Percentiles rank a stretch among this genome's conserved stretches.
Conservation (phyloP, 2,113 vertebrate species). For the Sorex araneus region DNA sequence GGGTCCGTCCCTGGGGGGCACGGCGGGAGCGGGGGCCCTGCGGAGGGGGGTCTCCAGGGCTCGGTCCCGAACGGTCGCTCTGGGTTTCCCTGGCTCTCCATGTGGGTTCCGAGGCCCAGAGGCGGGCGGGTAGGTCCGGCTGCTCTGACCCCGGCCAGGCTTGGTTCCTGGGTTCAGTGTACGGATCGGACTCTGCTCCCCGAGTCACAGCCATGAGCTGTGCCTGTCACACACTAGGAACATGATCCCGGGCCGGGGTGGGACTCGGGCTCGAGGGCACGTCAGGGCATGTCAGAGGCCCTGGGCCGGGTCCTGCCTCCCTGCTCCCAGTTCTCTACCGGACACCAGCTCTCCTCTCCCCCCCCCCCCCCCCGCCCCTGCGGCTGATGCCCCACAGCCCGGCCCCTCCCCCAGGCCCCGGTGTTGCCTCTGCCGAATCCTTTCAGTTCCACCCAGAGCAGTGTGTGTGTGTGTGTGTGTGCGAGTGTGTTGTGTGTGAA, state of each 20-base stretch:
- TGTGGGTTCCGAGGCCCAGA: slow-evolving; percentile 10
- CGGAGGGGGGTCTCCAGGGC: not conserved
- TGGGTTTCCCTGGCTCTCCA: not conserved
- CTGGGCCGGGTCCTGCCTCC: no score
- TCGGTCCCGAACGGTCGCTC: not conserved
- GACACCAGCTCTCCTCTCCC: no score
- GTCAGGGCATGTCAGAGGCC: no score
- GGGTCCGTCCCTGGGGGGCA: not conserved
- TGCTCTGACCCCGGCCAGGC: no score
- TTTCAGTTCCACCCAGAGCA: not conserved
- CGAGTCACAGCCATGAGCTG: not conserved
- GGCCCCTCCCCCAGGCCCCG: not conserved
- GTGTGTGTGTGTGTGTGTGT: not conserved
- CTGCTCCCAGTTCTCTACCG: no score
- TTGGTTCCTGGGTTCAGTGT: no score
- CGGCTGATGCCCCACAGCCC: no score
- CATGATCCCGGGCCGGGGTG: not conserved
- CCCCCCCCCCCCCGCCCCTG: no score
- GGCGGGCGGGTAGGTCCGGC: no score
- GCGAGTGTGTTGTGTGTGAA: no score
- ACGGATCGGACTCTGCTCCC: not conserved
- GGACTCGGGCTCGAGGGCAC: no score
- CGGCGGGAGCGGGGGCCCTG: slow-evolving; percentile 14
- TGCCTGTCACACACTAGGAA: not conserved
- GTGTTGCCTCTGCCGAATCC: not conserved